Percentiles rank a stretch among this genome's conserved stretches.
These are phyloP conservation scores for Amazona guildingii DNA, from an alignment of 2,113 vertebrate species.

Conservation along the genomic window DNA sequence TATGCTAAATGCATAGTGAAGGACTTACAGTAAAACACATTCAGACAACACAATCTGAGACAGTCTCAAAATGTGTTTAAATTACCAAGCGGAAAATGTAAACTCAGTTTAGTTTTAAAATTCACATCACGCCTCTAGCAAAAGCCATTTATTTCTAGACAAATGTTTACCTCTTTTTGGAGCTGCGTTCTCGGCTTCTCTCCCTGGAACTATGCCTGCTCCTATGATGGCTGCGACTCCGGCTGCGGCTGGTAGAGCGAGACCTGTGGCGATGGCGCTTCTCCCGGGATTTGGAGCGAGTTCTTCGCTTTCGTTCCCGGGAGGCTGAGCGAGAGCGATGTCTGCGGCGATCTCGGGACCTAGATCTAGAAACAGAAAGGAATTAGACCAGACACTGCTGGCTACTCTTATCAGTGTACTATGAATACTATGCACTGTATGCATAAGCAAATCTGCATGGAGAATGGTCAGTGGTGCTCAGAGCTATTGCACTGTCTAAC, in stretches of 20 bases:
- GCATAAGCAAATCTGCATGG: neutral
- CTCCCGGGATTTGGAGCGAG: conserved; percentile 82
- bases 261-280: conserved; percentile 79
- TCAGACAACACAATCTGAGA: neutral
- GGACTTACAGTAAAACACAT: neutral
- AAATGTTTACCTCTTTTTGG: conserved; percentile 75
- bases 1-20: neutral
- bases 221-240: conserved; percentile 80
- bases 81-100: neutral
- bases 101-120: neutral
- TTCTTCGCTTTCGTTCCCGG: conserved; percentile 79
- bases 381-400: neutral
- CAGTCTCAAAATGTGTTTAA: neutral
- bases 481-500: neutral
- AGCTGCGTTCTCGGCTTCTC: conserved; percentile 79
- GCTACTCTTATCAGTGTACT: neutral
- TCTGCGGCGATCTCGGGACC: conserved; percentile 79
- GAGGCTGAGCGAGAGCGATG: conserved; percentile 82
- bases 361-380: conserved; percentile 65
- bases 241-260: conserved; percentile 77
- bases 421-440: neutral
- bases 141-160: neutral
- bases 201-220: conserved; percentile 83
- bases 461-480: neutral
- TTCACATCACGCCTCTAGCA: neutral